Evolutionary conservation across 1,140 invertebrate genomes (phyloP), one percentile per base, ranked within the genome.

Genomic region (Coenobita brevimanus): DNA sequence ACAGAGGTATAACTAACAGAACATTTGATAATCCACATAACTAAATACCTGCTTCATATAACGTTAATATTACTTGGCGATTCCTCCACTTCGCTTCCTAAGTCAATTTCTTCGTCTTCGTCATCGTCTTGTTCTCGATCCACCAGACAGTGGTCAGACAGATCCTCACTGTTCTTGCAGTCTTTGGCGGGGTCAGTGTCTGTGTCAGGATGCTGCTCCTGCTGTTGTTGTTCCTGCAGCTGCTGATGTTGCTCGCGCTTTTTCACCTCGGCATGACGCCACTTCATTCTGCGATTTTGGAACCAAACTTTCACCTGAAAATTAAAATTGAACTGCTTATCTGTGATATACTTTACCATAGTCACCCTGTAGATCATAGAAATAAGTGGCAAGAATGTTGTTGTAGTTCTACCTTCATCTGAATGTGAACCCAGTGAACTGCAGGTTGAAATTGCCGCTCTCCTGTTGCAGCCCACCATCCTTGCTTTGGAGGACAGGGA

Each of bases 211-310:
- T 87, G 75, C 46, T 46, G 15, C 8, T 27, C 24, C 17, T 78
- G 84, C 6, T 38, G 15, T 24, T 80, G 75, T 24, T 86, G 73
- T 17, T 69, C 21, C 54, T 86, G 83, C 24, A 67, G 75, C 6
- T 75, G 82, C 41, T 86, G 84, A 43, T 86, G 84, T 30, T 87
- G 86, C 50, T 87, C 85, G n/a, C 85, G 38, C 30, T 87, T 87
- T 46, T 87, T 87, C 38, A 87, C 60, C 78, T 91, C 89, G 10
- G 90, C 78, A 90, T 97, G 96, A 0, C 97, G 94, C 97, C 97
- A 98, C 92, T 98, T 98, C 97, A 98, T 98, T 82, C 97, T 94
- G 38, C 97, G 94, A 92, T 98, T 98, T 94, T 98, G 97, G 92
- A 97, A 98, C 97, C 97, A 98, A 0, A 98, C 97, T 93, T 98